These are phyloP conservation scores for Ochropleura leucogaster DNA, from an alignment of 2,888 invertebrate genomes.

Conservation along the genomic window DNA sequence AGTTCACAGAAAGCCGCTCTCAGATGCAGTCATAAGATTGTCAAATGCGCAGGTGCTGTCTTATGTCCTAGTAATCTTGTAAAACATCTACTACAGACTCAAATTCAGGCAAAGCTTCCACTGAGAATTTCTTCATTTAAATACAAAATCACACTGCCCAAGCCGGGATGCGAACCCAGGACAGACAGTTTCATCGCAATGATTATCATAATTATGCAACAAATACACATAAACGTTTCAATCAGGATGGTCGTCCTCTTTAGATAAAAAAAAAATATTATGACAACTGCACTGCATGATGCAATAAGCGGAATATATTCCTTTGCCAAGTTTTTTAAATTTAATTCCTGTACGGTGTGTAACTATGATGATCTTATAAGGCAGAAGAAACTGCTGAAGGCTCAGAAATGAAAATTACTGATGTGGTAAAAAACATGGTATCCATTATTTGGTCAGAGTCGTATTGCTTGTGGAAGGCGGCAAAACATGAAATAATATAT, in stretches of 20 bases:
- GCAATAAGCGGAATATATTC: not conserved
- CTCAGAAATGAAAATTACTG: too few relatives aligned
- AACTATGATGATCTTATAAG: not conserved
- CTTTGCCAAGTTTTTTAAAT: not conserved
- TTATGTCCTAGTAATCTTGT: too few relatives aligned
- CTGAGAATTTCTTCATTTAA: too few relatives aligned
- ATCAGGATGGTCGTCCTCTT: conserved; percentile 12
- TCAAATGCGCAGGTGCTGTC: too few relatives aligned
- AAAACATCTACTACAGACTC: too few relatives aligned
- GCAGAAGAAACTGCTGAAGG: too few relatives aligned
- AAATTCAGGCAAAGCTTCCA: not conserved
- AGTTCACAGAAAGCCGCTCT: too few relatives aligned
- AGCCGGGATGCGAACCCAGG: not conserved
- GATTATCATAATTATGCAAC: not conserved
- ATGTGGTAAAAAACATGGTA: too few relatives aligned
- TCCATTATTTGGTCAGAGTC: too few relatives aligned
- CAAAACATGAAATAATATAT: too few relatives aligned
- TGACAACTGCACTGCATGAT: not conserved
- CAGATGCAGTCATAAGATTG: too few relatives aligned
- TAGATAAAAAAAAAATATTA: conserved; percentile 14
- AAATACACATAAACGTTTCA: not conserved
- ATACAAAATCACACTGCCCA: not conserved
- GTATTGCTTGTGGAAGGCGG: too few relatives aligned
- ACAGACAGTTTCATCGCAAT: not conserved
- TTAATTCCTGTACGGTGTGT: not conserved